A percentile compares a stretch with the other conserved stretches of the same genome.
Evolutionary conservation across 2,113 vertebrate species (phyloP).

Genomic region (Oncorhynchus keta): DNA sequence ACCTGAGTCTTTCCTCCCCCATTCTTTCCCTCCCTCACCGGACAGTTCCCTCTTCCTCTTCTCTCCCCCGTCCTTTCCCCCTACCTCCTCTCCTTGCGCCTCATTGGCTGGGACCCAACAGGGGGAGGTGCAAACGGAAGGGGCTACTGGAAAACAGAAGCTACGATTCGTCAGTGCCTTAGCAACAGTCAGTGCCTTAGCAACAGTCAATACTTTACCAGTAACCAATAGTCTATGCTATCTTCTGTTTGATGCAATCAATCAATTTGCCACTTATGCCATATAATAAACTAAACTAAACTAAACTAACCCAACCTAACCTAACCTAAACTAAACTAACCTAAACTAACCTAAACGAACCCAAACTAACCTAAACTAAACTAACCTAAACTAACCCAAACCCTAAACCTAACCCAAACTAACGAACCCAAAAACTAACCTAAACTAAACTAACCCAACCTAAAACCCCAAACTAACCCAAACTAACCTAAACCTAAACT

Average conservation of each 20-base stretch:
- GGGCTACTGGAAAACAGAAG: slow-evolving; percentile 3
- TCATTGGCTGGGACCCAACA: background rate
- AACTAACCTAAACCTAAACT: too few relatives aligned
- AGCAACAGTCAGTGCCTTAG: background rate
- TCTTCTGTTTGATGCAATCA: background rate
- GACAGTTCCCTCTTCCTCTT: background rate
- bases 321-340: too few relatives aligned
- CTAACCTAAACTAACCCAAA: too few relatives aligned
- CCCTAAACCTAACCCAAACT: too few relatives aligned
- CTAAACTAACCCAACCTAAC: rapidly evolving
- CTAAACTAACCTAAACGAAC: too few relatives aligned
- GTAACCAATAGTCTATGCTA: background rate
- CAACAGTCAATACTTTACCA: background rate
- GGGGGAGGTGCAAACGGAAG: background rate
- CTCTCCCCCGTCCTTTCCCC: background rate
- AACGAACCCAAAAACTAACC: too few relatives aligned
- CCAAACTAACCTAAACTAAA: too few relatives aligned
- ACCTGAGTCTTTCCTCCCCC: background rate
- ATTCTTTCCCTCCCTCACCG: background rate
- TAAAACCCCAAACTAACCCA: too few relatives aligned
- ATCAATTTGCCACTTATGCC: background rate
- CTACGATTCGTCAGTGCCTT: background rate
- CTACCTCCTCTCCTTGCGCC: background rate
- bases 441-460: too few relatives aligned
- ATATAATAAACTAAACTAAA: background rate